These are phyloP conservation scores for Calidris pygmaea DNA, from an alignment of 2,113 vertebrate species.

Conservation along the genomic window DNA sequence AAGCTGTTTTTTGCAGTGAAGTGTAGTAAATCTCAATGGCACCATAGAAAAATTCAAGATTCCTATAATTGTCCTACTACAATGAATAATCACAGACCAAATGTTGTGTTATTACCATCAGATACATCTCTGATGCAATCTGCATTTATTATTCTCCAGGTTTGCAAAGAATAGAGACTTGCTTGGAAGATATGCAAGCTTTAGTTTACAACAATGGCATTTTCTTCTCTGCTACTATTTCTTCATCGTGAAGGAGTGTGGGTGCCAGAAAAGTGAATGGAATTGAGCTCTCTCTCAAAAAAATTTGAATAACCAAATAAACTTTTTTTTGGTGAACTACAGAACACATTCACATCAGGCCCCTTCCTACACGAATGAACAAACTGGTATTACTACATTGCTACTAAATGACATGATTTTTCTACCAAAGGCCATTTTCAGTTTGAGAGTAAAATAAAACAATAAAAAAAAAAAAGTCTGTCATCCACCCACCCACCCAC, in stretches of 20 bases:
- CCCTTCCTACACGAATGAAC: not conserved
- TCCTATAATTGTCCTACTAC: slow-evolving; percentile 1
- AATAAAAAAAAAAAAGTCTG: not conserved
- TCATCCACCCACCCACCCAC: not conserved
- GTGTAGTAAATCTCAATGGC: not conserved
- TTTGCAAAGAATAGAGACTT: not conserved
- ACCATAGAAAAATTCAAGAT: not conserved
- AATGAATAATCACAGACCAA: slow-evolving; percentile 48
- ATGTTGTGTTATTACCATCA: slow-evolving; percentile 11
- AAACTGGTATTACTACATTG: not conserved
- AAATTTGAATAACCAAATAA: not conserved
- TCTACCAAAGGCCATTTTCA: not conserved
- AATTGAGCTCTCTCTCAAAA: not conserved
- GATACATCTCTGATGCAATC: slow-evolving; percentile 6
- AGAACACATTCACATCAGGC: not conserved
- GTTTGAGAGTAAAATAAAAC: not conserved
- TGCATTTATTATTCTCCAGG: slow-evolving; percentile 43
- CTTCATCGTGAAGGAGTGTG: not conserved
- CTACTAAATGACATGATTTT: not conserved
- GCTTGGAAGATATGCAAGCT: not conserved
- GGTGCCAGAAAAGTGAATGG: not conserved
- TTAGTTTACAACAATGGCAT: not conserved
- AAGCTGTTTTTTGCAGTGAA: not conserved
- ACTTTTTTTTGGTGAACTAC: not conserved
- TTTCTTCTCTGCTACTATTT: not conserved